phyloP scores from a whole-genome alignment of 2,797 vertebrate genomes.

The Psittacula echo region DNA sequence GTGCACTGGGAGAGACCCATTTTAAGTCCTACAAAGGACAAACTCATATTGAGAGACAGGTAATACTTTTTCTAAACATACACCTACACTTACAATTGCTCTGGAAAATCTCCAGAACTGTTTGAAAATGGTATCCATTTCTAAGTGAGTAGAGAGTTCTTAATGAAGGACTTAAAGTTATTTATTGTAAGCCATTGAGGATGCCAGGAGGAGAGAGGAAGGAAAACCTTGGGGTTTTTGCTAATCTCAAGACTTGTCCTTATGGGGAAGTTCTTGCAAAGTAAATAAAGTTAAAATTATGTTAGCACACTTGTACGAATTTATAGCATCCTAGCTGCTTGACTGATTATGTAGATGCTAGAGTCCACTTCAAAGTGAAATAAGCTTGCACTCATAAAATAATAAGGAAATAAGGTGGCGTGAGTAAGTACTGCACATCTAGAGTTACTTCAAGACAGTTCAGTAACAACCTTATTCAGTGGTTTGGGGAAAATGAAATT shows the following conservation, averaged over 20 bases:
- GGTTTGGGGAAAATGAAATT: background rate
- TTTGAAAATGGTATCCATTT: background rate
- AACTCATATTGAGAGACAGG: background rate
- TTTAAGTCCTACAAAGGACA: background rate
- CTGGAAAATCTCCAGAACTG: background rate
- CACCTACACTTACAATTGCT: background rate
- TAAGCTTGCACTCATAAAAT: conserved; percentile 10
- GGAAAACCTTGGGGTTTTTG: background rate
- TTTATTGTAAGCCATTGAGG: background rate
- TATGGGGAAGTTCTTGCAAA: background rate
- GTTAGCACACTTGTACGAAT: background rate
- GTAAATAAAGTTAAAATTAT: background rate
- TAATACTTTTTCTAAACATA: background rate
- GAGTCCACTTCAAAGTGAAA: background rate
- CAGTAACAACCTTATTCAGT: background rate
- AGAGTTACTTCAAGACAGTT: background rate
- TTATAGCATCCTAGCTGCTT: background rate
- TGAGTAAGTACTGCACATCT: background rate
- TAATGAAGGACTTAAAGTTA: background rate
- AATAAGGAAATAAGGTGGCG: background rate
- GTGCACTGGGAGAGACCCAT: background rate
- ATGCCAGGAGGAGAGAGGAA: background rate
- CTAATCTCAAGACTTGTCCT: background rate
- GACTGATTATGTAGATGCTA: background rate
- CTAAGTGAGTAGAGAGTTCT: background rate